Evolutionary conservation across 2,888 invertebrate genomes (phyloP), one percentile per base, ranked within the genome.

Genomic region (Drosophila prolongata): DNA sequence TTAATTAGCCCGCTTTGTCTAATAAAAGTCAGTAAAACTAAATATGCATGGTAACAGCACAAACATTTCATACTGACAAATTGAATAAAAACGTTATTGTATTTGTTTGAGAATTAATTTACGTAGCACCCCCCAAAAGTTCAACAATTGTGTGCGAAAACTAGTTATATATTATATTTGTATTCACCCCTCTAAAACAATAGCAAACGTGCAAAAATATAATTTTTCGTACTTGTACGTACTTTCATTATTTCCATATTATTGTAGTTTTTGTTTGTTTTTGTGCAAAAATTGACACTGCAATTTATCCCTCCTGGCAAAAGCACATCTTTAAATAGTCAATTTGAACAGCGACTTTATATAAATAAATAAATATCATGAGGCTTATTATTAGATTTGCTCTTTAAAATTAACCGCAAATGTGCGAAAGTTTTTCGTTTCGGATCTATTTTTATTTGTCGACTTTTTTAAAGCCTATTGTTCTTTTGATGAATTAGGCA

Each of bases 1-100:
- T 37, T 53, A 70, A 71, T 71, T 71, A 70, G 56, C 52, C 46
- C 42, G 13, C 35, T 43, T 47, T 9, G 43, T 24, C 49, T 69
- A 68, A 69, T 38, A 19, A 43, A 67, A 53, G 24, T 16, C 46
- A 38, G 6, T 14, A 10, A 62, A 40, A n/a, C 1, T 1, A 10
- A 40, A 24, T 40, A 14, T 54, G n/a, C 60, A 13, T 14, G 9
- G 40, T 24, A 62, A 35, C 60, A 59, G 59, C 1, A 9, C 16
- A 13, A 47, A 35, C 24, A 24, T 19, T 47, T 30, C 34, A 16
- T 13, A 11, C 19, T 38, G 40, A 59, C 30, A n/a, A 24, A 44
- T 16, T 11, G 37, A n/a, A 34, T 6, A 42, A 16, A 6, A 16
- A 42, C 24, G 8, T 60, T 34, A 11, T 57, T 67, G 30, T 43